A percentile compares a stretch with the other conserved stretches of the same genome.
These are phyloP conservation scores for Fragariocoptes setiger DNA, from an alignment of 1,140 invertebrate genomes.

Conservation along the genomic window DNA sequence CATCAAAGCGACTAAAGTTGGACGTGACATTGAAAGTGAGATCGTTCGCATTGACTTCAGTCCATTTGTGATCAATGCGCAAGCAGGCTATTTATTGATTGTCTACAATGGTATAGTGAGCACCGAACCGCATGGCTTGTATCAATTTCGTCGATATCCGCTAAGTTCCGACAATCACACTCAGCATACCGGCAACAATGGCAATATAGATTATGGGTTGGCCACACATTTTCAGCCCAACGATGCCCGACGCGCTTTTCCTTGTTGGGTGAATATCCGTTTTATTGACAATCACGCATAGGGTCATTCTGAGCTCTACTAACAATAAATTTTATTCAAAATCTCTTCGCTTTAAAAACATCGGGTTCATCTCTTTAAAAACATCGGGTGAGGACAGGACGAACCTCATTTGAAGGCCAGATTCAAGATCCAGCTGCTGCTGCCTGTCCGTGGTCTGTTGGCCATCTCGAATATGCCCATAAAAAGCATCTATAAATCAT, in stretches of 20 bases:
- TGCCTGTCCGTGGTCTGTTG: slow-evolving; percentile 28
- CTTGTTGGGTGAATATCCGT: too few species aligned
- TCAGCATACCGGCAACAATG: too few species aligned
- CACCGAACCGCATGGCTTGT: not conserved
- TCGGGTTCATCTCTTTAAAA: too few species aligned
- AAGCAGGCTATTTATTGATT: not conserved
- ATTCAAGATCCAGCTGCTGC: slow-evolving; percentile 56
- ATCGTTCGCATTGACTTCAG: not conserved
- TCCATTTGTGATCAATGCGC: not conserved
- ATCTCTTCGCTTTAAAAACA: too few species aligned
- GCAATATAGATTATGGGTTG: slow-evolving; percentile 44
- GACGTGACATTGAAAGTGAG: not conserved
- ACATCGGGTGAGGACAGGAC: too few species aligned
- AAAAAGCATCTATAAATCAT: not conserved
- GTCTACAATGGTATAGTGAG: not conserved
- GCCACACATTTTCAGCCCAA: slow-evolving; percentile 69
- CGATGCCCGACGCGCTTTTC: slow-evolving; percentile 68
- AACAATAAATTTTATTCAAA: too few species aligned
- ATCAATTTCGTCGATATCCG: too few species aligned
- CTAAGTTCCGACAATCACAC: too few species aligned
- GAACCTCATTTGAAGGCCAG: slow-evolving; percentile 78
- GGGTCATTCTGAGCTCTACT: too few species aligned
- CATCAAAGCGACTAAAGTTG: not conserved
- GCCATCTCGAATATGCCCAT: slow-evolving; percentile 66
- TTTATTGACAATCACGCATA: too few species aligned